Evolutionary conservation across 2,113 vertebrate species (phyloP).

Genomic region (Peromyscus polionotus): DNA sequence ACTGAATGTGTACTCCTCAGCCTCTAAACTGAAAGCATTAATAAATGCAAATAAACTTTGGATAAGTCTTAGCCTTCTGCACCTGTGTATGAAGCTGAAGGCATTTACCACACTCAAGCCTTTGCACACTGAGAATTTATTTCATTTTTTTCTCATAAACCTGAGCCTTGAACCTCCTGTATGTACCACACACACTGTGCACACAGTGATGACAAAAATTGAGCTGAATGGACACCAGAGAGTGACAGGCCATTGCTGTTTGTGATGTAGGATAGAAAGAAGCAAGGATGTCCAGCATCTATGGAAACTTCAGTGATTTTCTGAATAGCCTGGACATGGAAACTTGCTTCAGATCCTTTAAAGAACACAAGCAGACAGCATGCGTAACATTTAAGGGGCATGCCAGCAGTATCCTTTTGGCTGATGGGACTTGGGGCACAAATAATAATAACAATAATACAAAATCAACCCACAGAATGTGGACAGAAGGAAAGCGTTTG

Average conservation of each 20-base stretch:
- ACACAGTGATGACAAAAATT: slow-evolving; percentile 26
- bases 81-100: slow-evolving; percentile 41
- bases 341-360: slow-evolving; percentile 71
- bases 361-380: slow-evolving; percentile 65
- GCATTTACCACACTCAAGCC: slow-evolving; percentile 2
- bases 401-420: slow-evolving; percentile 55
- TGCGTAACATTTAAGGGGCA: slow-evolving; percentile 60
- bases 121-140: slow-evolving; percentile 11
- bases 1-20: not conserved
- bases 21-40: slow-evolving; percentile 4
- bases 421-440: not conserved
- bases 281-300: slow-evolving; percentile 33
- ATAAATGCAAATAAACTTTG: slow-evolving; percentile 42
- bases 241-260: slow-evolving; percentile 26
- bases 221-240: slow-evolving; percentile 41
- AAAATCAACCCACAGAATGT: slow-evolving; percentile 16
- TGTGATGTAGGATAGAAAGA: slow-evolving; percentile 52
- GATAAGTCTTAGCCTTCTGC: slow-evolving; percentile 7
- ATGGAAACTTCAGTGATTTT: slow-evolving; percentile 62
- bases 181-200: not conserved
- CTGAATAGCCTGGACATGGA: slow-evolving; percentile 62
- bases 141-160: slow-evolving; percentile 41
- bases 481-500: slow-evolving; percentile 44
- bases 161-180: not conserved
- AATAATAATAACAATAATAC: not conserved